Evolutionary conservation across 2,797 vertebrate genomes (phyloP).

Genomic region (Chelonia mydas): DNA sequence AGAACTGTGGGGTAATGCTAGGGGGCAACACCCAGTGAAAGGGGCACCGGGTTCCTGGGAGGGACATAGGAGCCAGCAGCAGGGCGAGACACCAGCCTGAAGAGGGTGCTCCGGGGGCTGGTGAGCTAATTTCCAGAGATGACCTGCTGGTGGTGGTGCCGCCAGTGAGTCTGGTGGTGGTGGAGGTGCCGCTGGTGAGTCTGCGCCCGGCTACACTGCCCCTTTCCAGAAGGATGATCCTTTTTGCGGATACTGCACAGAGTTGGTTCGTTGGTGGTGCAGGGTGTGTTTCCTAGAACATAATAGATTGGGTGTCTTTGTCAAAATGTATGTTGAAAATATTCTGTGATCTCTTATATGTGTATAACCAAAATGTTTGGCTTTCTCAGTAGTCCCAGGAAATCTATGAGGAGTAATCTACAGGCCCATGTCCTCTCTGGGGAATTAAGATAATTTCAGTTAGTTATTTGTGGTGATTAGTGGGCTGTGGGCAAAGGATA

Average conservation of each 20-base stretch:
- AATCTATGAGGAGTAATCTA: not conserved
- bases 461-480: not conserved
- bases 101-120: too few relatives aligned
- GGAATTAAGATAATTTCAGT: not conserved
- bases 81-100: too few relatives aligned
- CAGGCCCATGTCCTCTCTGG: not conserved
- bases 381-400: not conserved
- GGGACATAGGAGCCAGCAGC: too few relatives aligned
- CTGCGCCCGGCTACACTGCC: not conserved
- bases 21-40: too few relatives aligned
- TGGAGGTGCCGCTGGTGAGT: too few relatives aligned
- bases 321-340: not conserved
- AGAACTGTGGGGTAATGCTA: too few relatives aligned
- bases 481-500: not conserved
- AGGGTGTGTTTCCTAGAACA: not conserved
- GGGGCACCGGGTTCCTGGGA: too few relatives aligned
- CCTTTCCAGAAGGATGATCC: not conserved
- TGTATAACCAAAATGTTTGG: not conserved
- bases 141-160: too few relatives aligned
- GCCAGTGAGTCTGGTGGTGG: too few relatives aligned
- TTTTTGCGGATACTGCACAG: not conserved
- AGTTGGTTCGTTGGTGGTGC: not conserved
- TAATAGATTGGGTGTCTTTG: not conserved
- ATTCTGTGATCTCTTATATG: not conserved
- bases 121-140: too few relatives aligned